phyloP scores from a whole-genome alignment of 2,113 vertebrate species.

The Corapipo altera region DNA sequence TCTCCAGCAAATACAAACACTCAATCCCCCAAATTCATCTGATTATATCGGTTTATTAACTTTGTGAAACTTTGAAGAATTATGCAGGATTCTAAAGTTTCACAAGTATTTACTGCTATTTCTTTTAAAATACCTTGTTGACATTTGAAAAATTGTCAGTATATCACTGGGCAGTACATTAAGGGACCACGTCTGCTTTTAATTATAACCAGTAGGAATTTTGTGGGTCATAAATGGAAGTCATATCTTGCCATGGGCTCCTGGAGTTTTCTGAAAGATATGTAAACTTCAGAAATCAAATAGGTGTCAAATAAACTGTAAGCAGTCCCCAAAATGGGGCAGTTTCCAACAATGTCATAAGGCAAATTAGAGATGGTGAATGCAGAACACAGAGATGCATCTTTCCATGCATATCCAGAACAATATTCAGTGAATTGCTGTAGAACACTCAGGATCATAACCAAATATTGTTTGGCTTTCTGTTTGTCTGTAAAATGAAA shows the following conservation, averaged over 20 bases:
- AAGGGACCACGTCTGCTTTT: not conserved
- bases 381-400: not conserved
- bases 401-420: not conserved
- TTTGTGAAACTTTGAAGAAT: not conserved
- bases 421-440: not conserved
- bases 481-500: not conserved
- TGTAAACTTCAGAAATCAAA: not conserved
- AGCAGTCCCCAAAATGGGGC: not conserved
- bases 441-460: not conserved
- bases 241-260: not conserved
- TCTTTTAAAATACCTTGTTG: not conserved
- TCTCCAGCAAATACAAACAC: not conserved
- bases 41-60: not conserved
- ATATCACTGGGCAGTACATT: not conserved
- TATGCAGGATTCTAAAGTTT: not conserved
- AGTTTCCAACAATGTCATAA: not conserved
- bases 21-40: not conserved
- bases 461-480: not conserved
- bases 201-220: not conserved
- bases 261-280: not conserved
- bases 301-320: not conserved
- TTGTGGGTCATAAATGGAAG: not conserved
- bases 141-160: not conserved
- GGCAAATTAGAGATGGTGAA: not conserved
- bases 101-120: not conserved